Conservation (phyloP, 2,113 vertebrate genomes). For the Lanius ludovicianus region DNA sequence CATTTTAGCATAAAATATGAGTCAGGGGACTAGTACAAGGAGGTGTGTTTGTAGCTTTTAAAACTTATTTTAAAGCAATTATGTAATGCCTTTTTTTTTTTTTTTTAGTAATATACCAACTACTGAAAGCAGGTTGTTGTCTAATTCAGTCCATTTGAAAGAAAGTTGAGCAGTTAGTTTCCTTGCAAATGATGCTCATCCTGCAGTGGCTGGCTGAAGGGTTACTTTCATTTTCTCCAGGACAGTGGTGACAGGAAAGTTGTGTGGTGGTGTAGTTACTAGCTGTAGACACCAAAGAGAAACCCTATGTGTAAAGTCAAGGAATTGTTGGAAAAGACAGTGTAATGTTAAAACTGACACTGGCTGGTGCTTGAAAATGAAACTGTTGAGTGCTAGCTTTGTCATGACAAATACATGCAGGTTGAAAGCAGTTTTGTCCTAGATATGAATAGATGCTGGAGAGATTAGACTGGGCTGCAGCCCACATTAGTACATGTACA, state of each 20-base stretch:
- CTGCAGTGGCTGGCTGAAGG: not conserved
- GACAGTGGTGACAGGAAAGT: not conserved
- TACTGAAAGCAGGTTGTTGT: not conserved
- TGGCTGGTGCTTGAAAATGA: not conserved
- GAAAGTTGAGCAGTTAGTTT: not conserved
- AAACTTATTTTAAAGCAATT: not conserved
- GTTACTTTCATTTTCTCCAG: constrained; percentile 20
- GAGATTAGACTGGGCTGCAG: not conserved
- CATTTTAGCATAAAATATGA: not conserved
- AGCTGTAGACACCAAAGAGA: not conserved
- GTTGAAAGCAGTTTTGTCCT: not conserved
- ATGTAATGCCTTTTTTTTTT: not conserved
- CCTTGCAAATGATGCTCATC: not conserved
- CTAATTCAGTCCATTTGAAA: not conserved
- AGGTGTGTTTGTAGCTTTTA: not conserved
- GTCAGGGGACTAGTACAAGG: not conserved
- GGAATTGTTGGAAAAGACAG: not conserved
- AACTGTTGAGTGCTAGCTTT: not conserved
- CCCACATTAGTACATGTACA: fast-evolving
- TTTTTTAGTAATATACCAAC: not conserved
- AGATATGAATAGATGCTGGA: not conserved
- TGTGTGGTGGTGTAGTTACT: not conserved
- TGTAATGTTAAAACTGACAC: not conserved
- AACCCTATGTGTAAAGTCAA: not conserved
- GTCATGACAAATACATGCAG: not conserved